Evolutionary conservation across 2,888 invertebrate species (phyloP).

Genomic region (Tryphoninae sp.): DNA sequence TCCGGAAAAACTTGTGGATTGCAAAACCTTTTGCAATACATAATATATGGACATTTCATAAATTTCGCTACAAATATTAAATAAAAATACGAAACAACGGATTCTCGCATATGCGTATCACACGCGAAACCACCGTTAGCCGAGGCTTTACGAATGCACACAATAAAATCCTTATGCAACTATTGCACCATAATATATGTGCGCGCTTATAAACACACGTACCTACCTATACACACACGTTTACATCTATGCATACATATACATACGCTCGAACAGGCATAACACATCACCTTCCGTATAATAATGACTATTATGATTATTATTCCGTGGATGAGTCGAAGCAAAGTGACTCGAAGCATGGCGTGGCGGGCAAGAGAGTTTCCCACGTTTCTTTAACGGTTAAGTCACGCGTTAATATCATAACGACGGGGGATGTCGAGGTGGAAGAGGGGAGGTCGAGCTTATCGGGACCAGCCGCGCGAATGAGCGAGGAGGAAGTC

Average conservation of each 20-base stretch:
- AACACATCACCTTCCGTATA: slow-evolving; percentile 37
- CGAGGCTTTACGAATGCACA: slow-evolving; percentile 35
- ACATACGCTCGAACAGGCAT: slow-evolving; percentile 17
- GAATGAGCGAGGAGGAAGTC: slow-evolving; percentile 52
- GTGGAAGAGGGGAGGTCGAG: slow-evolving; percentile 4
- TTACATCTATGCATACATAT: slow-evolving; percentile 9
- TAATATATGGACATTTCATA: neutral
- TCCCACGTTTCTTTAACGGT: slow-evolving; percentile 65
- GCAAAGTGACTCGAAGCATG: slow-evolving; percentile 53
- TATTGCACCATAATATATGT: slow-evolving; percentile 33
- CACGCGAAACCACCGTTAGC: slow-evolving; percentile 47
- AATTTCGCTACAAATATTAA: neutral
- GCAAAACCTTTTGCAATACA: neutral
- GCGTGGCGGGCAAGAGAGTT: slow-evolving; percentile 52
- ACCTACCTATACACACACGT: neutral
- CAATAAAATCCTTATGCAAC: slow-evolving; percentile 53
- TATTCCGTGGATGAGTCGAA: slow-evolving; percentile 57
- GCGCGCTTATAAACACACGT: neutral
- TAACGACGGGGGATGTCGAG: slow-evolving; percentile 53
- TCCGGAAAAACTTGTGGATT: no score
- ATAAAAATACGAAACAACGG: slow-evolving; percentile 27
- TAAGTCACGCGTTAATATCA: slow-evolving; percentile 65
- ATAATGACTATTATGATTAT: slow-evolving; percentile 47
- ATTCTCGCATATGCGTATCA: slow-evolving; percentile 26
- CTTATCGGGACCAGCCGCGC: slow-evolving; percentile 49